Evolutionary conservation across 2,888 invertebrate genomes (phyloP), one percentile per base, ranked within the genome.

Genomic region (Eupithecia insigniata): DNA sequence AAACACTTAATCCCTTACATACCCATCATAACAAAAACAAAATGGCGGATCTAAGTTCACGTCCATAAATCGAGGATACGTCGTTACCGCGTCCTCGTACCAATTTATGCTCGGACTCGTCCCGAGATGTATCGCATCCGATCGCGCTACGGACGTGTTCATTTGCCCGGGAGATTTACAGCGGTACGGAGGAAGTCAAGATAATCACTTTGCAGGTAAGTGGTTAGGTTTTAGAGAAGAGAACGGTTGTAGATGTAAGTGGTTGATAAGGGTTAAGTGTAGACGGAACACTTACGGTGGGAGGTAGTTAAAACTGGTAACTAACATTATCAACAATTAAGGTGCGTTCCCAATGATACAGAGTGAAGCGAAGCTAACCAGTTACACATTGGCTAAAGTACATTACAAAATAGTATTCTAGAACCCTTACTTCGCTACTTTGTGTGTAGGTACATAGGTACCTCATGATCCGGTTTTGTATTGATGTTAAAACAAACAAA

Each of bases 61-160:
- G 51, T 69, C 83, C 75, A 85, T 85, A 85, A 85, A 85, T 85
- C 83, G 80, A 83, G 78, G 76, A 72, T 79, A 83, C 84, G 86
- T 88, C 87, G 87, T 84, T 87, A 85, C 85, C 80, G 84, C 84
- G 86, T 87, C 87, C 82, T 84, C 84, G 78, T 74, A 76, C 79
- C 87, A 86, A 89, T 90, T 89, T 89, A 90, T 88, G 87, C 85
- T 81, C 82, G 81, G 81, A 84, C 81, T 83, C 81, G 84, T 82
- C 82, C 84, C 73, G 79, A 88, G 89, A 91, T 90, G 89, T 89
- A 91, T 91, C 82, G 88, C 83, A 85, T 89, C 89, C 88, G 88
- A 87, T 88, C 85, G 82, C 80, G 83, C 82, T 82, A 83, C 81
- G 79, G 90, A 90, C 89, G 84, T 89, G 89, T 89, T 89, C 90